Base-by-base conservation (phyloP, 2,797 vertebrate genomes). In the Holocentrus rufus region DNA sequence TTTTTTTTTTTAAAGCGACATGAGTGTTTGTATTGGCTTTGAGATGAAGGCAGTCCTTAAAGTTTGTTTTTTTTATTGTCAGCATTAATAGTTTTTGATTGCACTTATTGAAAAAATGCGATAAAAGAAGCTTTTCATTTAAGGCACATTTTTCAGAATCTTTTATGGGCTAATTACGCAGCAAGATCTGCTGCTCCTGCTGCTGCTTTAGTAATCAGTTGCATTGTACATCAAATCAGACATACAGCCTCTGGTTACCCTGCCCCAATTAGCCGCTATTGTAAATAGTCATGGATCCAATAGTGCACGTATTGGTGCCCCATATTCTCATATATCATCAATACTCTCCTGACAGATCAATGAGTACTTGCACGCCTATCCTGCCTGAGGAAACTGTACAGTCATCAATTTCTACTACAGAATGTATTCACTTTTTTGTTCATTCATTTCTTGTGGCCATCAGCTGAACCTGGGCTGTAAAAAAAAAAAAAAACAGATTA, bases 261-360 rank as follows among this genome's bases (percentile, higher is more conserved):
- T 75, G 75, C 17, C 44, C 75, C 81, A 80, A 79, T 88, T 88
- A 84, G 49, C 60, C 66, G 17, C 49, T 42, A n/a, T 23, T 62
- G 63, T 62, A 67, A 31, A 22, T n/a, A 60, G 54, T 64, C 72
- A 65, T 55, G 60, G 54, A 78, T 74, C 44, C 58, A 31, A 11
- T 36, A 52, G 49, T 39, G 58, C 2, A 52, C 18, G 25, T 55
- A 11, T 30, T 30, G 57, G 62, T 75, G 74, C 39, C 79, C 73
- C 82, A 82, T 63, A 75, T 87, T 74, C 60, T 5, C 39, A 8
- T 47, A 20, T 9, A 53, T 13, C 50, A 61, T 64, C 59, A 34
- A 47, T 72, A 63, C 52, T 67, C 59, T 39, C 10, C 7, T 53
- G 44, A 49, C 58, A 57, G 67, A 59, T 78, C 69, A 64, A 34